Evolutionary conservation across 2,797 vertebrate species (phyloP).

Genomic region (Alcedo quadribrachys): DNA sequence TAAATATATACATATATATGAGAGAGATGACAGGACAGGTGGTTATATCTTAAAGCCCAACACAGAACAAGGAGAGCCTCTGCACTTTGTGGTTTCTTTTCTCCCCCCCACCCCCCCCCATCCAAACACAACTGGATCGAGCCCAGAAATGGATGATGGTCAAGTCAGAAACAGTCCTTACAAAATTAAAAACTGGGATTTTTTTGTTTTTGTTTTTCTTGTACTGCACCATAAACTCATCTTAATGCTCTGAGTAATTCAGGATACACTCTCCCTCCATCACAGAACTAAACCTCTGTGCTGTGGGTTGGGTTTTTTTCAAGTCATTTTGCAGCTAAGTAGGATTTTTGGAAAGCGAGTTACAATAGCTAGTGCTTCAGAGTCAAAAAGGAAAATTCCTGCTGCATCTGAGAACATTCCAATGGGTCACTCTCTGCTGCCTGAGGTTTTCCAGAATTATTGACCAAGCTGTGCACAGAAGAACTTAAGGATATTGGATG

Average conservation of each 20-base stretch:
- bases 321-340: conserved; percentile 53
- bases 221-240: conserved; percentile 64
- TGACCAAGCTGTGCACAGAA: conserved; percentile 62
- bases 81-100: background rate
- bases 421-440: conserved; percentile 23
- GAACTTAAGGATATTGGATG: conserved; percentile 17
- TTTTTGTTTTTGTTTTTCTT: background rate
- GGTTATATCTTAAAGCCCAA: conserved; percentile 65
- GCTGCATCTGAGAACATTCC: conserved; percentile 42
- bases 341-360: conserved; percentile 47
- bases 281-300: conserved; percentile 46
- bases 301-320: background rate
- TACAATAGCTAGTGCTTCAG: conserved; percentile 47
- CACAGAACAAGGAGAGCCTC: conserved; percentile 50
- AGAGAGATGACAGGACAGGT: conserved; percentile 54
- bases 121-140: conserved; percentile 13
- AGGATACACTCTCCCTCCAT: conserved; percentile 62
- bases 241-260: conserved; percentile 60
- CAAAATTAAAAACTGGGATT: conserved; percentile 22
- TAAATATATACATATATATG: conserved; percentile 42
- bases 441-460: conserved; percentile 59
- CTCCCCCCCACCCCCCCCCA: background rate
- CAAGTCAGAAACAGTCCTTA: conserved; percentile 11
- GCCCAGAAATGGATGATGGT: conserved; percentile 41
- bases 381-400: conserved; percentile 50